phyloP scores from a whole-genome alignment of 2,113 vertebrate species.

The Brienomyrus longianalis region DNA sequence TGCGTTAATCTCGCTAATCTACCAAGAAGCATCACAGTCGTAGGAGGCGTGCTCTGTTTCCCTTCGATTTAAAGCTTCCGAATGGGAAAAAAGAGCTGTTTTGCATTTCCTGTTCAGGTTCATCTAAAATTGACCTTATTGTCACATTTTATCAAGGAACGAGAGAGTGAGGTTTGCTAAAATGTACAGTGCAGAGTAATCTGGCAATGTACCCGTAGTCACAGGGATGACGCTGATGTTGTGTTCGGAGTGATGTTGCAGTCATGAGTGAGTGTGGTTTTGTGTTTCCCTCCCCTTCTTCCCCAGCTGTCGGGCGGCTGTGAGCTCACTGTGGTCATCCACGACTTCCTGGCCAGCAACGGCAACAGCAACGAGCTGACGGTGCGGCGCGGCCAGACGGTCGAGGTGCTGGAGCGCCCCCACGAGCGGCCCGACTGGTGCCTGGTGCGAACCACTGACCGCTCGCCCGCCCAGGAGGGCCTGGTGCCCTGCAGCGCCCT shows the following conservation, averaged over 20 bases:
- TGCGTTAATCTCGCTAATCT: not conserved
- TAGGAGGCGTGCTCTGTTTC: not conserved
- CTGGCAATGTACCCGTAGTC: not conserved
- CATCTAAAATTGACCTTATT: not conserved
- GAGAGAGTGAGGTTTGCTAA: not conserved
- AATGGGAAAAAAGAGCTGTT: not conserved
- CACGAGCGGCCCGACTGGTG: conserved; percentile 93
- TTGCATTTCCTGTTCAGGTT: not conserved
- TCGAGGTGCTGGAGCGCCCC: conserved; percentile 85
- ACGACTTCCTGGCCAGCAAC: conserved; percentile 82
- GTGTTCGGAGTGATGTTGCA: not conserved
- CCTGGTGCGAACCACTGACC: conserved; percentile 84
- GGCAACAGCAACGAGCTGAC: conserved; percentile 83
- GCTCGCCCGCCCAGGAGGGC: conserved; percentile 82
- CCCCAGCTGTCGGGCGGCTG: conserved; percentile 85
- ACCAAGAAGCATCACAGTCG: not conserved
- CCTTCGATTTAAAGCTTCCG: not conserved
- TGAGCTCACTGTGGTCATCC: conserved; percentile 88
- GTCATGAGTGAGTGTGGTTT: not conserved
- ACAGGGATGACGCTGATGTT: not conserved
- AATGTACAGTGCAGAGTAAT: not conserved
- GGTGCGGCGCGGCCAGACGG: conserved; percentile 83
- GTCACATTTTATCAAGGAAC: not conserved
- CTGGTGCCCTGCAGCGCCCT: conserved; percentile 85
- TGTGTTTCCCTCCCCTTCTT: conserved; percentile 24